Evolutionary conservation across 2,797 vertebrate genomes (phyloP), one percentile per base, ranked within the genome.

Genomic region (Gallinago stenura): DNA sequence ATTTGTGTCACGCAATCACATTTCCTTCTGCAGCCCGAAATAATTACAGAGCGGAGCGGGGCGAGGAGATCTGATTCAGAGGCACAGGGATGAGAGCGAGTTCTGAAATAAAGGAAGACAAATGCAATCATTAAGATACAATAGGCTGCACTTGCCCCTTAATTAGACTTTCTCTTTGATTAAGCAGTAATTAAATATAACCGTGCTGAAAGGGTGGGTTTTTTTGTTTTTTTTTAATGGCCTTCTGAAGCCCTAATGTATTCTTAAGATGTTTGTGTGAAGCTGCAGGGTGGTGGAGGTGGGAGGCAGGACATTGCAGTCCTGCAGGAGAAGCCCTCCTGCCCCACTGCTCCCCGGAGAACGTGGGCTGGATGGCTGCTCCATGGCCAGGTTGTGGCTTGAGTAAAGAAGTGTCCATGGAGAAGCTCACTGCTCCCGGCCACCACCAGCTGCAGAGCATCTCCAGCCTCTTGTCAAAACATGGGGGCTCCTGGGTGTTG

Each of bases 151-250:
- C 64, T 96, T 97, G 94, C 94, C 90, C 95, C 87, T 97, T 97
- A 95, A 97, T 97, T 97, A 97, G 90, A 89, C 95, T 95, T 95
- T 93, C 85, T 95, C 93, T 97, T 96, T 95, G 93, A 97, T 97
- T 96, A 97, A 95, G 89, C 83, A 92, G 69, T 96, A 97, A 97
- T 97, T 97, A 97, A 97, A 95, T 96, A 97, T 96, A 90, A 89
- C 95, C 5, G 0, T 84, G 72, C 96, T 95, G 94, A 94, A 96
- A 89, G 88, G 66, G 37, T 31, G 33, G 33, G 33, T 87, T 87
- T 89, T 61, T 72, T 92, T 91, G 9, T 35, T 66, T 91, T 61
- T 93, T 92, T 73, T 53, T 17, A 66, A 85, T 62, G 65, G 65
- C 77, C 30, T 37, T 92, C 64, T 4, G 4, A 91, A 93, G 62